phyloP scores from a whole-genome alignment of 2,113 vertebrate species.

The Seriola rivoliana region DNA sequence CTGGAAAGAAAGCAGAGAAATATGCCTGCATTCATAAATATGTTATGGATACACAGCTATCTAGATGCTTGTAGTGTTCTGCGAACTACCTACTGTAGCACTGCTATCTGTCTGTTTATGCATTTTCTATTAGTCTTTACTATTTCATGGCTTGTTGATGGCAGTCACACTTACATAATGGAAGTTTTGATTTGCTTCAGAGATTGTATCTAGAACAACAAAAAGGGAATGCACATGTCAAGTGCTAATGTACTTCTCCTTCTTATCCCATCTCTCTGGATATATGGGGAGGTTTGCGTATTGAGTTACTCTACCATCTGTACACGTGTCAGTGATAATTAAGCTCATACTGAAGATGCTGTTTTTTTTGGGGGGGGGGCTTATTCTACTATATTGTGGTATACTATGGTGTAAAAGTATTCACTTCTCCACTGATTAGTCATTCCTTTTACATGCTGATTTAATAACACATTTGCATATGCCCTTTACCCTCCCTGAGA shows the following conservation, averaged over 20 bases:
- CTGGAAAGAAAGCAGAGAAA: constrained; percentile 11
- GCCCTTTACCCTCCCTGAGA: background rate
- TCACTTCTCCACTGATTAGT: background rate
- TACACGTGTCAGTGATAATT: constrained; percentile 37
- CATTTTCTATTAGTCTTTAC: constrained; percentile 12
- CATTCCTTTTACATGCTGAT: background rate
- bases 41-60: constrained; percentile 12
- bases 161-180: constrained; percentile 4
- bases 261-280: background rate
- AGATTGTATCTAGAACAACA: constrained; percentile 2
- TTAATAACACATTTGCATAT: background rate
- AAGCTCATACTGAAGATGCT: constrained; percentile 20
- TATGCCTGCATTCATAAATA: constrained; percentile 42
- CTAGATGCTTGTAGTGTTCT: constrained; percentile 7
- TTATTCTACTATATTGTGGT: background rate
- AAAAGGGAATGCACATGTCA: constrained; percentile 12
- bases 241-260: background rate
- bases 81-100: background rate
- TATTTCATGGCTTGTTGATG: constrained; percentile 27
- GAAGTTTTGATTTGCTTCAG: constrained; percentile 14
- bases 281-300: background rate
- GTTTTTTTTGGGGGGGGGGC: background rate
- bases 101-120: constrained; percentile 10
- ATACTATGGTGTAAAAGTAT: background rate
- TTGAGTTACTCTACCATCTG: constrained; percentile 28